These are phyloP conservation scores for Semicossyphus pulcher DNA, from an alignment of 2,113 vertebrate genomes.

Conservation along the genomic window DNA sequence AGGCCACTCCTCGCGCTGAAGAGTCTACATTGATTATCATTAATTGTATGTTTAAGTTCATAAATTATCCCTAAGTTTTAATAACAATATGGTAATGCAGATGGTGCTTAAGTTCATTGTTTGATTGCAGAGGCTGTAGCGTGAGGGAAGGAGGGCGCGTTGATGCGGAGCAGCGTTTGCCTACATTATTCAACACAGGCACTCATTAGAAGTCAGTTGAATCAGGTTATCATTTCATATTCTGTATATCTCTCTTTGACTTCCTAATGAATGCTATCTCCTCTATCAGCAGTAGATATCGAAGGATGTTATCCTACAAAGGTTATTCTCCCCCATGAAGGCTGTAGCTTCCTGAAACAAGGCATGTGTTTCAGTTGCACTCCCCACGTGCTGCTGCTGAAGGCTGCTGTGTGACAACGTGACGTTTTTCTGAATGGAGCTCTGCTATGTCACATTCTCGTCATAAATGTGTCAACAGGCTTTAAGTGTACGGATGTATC, in stretches of 20 bases:
- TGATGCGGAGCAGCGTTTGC: constrained; percentile 38
- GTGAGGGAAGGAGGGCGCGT: constrained; percentile 22
- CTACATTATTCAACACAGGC: constrained; percentile 71
- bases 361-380: constrained; percentile 16
- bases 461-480: not conserved
- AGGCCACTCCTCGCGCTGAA: constrained; percentile 10
- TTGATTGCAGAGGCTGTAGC: constrained; percentile 48
- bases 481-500: not conserved
- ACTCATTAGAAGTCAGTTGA: constrained; percentile 65
- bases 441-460: not conserved
- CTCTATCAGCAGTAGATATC: constrained; percentile 39
- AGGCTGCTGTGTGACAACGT: constrained; percentile 2
- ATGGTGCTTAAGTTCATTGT: constrained; percentile 48
- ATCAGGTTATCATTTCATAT: constrained; percentile 65
- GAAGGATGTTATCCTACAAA: constrained; percentile 38
- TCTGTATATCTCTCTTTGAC: constrained; percentile 52
- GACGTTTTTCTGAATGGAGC: constrained; percentile 16
- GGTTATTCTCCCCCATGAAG: constrained; percentile 32
- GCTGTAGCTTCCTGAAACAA: not conserved
- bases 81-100: constrained; percentile 66
- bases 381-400: constrained; percentile 12
- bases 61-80: constrained; percentile 62
- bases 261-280: constrained; percentile 54
- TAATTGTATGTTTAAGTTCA: constrained; percentile 65
- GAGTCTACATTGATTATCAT: constrained; percentile 62